Evolutionary conservation across 2,113 vertebrate species (phyloP).

Genomic region (Lagenorhynchus albirostris): DNA sequence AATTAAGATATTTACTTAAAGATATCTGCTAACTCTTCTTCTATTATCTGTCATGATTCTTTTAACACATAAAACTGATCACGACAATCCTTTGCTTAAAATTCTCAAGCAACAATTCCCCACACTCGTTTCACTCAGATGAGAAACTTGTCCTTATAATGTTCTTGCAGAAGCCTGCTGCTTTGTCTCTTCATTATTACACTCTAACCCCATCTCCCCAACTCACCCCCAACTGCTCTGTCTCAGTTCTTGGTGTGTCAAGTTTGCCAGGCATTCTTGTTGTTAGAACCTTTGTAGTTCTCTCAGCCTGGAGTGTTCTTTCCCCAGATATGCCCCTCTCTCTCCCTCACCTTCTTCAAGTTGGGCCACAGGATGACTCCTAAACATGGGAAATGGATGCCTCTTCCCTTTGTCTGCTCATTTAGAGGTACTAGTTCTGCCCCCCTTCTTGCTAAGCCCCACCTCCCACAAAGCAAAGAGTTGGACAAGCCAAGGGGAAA

Average conservation of each 20-base stretch:
- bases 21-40: not conserved
- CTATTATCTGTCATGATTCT: not conserved
- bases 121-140: not conserved
- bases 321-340: not conserved
- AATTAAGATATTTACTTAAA: not conserved
- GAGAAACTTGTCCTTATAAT: not conserved
- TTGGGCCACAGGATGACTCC: not conserved
- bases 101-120: fast-evolving
- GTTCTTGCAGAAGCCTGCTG: not conserved
- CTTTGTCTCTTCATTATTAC: not conserved
- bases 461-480: not conserved
- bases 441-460: not conserved
- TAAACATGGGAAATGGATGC: not conserved
- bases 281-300: not conserved
- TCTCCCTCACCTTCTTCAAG: not conserved
- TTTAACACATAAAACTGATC: not conserved
- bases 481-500: not conserved
- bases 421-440: not conserved
- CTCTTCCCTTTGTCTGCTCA: not conserved
- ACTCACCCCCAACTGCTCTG: not conserved
- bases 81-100: not conserved
- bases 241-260: not conserved
- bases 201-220: no score
- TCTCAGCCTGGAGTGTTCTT: not conserved
- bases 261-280: not conserved